Conservation (phyloP, 2,888 invertebrate genomes). For the Polylopha cassiicola region DNA sequence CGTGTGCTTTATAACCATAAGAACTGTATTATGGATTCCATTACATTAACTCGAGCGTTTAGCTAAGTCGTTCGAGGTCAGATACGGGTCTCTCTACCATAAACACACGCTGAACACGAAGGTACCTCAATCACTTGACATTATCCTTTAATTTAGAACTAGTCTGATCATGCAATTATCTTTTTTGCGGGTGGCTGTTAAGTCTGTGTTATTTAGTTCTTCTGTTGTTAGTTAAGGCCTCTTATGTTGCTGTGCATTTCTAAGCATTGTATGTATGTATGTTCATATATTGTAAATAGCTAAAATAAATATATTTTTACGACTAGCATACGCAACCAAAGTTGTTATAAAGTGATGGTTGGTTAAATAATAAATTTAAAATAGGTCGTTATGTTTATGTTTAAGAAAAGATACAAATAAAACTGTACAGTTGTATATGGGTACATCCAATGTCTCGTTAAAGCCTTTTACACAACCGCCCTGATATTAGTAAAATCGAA, state of each 20-base stretch:
- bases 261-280: slow-evolving; percentile 79
- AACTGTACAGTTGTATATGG: slow-evolving; percentile 55
- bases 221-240: slow-evolving; percentile 67
- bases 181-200: slow-evolving; percentile 64
- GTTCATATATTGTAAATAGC: slow-evolving; percentile 76
- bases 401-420: slow-evolving; percentile 56
- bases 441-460: slow-evolving; percentile 58
- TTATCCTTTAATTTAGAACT: slow-evolving; percentile 32
- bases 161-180: slow-evolving; percentile 50
- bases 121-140: slow-evolving; percentile 1
- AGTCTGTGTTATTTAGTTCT: slow-evolving; percentile 74
- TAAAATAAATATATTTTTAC: slow-evolving; percentile 77
- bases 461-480: slow-evolving; percentile 70
- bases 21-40: slow-evolving; percentile 4
- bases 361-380: slow-evolving; percentile 74
- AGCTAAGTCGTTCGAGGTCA: too few relatives aligned
- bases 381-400: slow-evolving; percentile 74
- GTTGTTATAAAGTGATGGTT: slow-evolving; percentile 79
- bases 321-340: slow-evolving; percentile 78
- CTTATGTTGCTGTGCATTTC: slow-evolving; percentile 76
- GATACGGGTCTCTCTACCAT: slow-evolving; percentile 8
- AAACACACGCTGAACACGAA: too few relatives aligned
- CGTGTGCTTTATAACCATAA: slow-evolving; percentile 31
- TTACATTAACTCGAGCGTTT: too few relatives aligned
- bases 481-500: slow-evolving; percentile 71